Conservation (phyloP, 2,113 vertebrate species). For the Entelurus aequoreus region DNA sequence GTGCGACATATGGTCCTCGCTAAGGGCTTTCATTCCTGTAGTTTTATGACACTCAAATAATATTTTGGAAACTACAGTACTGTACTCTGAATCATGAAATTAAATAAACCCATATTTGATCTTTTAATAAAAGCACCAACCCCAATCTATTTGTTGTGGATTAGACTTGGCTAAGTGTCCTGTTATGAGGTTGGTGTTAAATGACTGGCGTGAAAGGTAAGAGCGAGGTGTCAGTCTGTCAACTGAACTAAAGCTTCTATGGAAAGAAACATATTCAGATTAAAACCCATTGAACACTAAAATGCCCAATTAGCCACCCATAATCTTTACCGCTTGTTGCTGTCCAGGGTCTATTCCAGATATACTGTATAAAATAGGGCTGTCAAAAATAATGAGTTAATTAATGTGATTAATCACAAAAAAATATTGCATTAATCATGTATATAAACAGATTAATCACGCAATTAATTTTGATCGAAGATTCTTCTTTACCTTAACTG, state of each 20-base stretch:
- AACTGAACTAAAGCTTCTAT: constrained; percentile 15
- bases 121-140: not conserved
- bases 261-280: constrained; percentile 12
- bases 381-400: too few species aligned
- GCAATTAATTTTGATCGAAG: too few species aligned
- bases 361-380: too few species aligned
- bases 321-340: too few species aligned
- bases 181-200: constrained; percentile 4
- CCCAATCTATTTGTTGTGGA: constrained; percentile 3
- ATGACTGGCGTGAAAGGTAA: constrained; percentile 8
- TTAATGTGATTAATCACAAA: too few species aligned
- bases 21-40: not conserved
- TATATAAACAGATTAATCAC: too few species aligned
- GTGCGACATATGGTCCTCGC: constrained; percentile 2
- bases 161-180: constrained; percentile 21
- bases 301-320: too few species aligned
- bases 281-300: constrained; percentile 16
- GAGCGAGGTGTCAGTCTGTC: constrained; percentile 12
- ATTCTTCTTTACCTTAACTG: too few species aligned
- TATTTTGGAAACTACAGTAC: not conserved
- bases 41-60: constrained; percentile 1
- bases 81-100: not conserved
- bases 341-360: too few species aligned
- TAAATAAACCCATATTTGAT: not conserved
- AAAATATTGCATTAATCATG: too few species aligned